phyloP scores from a whole-genome alignment of 2,113 vertebrate genomes.

The Pseudopipra pipra region DNA sequence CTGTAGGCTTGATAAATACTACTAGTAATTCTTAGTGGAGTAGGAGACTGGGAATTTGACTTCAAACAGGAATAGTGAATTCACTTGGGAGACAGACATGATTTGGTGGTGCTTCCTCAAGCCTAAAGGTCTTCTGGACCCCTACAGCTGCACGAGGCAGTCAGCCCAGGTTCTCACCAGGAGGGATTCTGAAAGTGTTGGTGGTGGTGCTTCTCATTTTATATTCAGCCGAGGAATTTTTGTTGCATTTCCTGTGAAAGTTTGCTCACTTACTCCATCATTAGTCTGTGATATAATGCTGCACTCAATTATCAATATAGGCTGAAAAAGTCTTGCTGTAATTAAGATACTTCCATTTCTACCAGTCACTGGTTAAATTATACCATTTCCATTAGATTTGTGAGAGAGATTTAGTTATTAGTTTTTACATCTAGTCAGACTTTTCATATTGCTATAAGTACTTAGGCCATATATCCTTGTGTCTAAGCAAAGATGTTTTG shows the following conservation, averaged over 20 bases:
- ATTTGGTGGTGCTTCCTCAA: background rate
- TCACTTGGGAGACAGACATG: background rate
- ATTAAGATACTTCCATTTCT: background rate
- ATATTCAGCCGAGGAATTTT: background rate
- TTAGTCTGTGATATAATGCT: rapidly evolving
- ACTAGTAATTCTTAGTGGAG: background rate
- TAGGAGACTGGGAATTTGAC: background rate
- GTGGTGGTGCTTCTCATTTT: background rate
- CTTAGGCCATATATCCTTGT: background rate
- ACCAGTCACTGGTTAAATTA: background rate
- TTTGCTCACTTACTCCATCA: background rate
- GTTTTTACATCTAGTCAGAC: background rate
- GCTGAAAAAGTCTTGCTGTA: background rate
- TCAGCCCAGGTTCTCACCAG: background rate
- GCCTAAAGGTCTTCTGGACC: background rate
- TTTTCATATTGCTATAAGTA: background rate
- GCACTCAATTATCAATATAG: background rate
- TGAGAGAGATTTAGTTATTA: background rate
- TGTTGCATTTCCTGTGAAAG: background rate
- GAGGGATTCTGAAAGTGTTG: background rate
- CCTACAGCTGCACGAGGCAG: rapidly evolving
- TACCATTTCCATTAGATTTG: background rate
- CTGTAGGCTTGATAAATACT: background rate
- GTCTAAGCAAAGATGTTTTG: background rate
- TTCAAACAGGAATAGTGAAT: background rate